Evolutionary conservation across 2,113 vertebrate species (phyloP), one percentile per base, ranked within the genome.

Genomic region (Scalopus aquaticus): DNA sequence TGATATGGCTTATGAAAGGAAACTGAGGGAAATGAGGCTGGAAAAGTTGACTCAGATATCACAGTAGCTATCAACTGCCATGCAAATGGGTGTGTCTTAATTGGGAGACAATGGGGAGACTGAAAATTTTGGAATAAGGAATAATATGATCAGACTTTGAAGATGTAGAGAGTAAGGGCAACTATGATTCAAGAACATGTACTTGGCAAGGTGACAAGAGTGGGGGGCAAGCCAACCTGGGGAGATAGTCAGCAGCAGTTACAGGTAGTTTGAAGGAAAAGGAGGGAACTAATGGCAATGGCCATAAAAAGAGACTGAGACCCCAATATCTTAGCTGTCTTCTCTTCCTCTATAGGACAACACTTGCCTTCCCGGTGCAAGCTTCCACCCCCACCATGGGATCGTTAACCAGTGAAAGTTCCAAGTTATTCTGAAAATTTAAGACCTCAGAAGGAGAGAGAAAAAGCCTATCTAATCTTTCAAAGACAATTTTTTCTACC

Each of bases 381-480:
- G 9, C 28, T 12, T 3, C 10, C 28, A 6, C 6, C 60, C 3
- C 39, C 4, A 4, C 2, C 30, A 54, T 42, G 6, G 30, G 46
- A 69, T 86, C 4, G 5, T 69, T 69, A 93, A 42, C n/a, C 15
- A 84, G 77, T 51, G 3, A 87, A 81, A 83, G 5, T 62, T 86
- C 24, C 9, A 80, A 20, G 22, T 76, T 80, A 93, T 95, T 88
- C 89, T 80, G 58, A 96, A 11, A 12, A 9, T 0, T 9, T 58
- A 80, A 6, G 10, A 77, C 9, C 20, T 64, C 26, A 93, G 37
- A 91, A 76, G 1, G 32, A 17, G 72, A 17, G 35, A 78, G 1
- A 11, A 39, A 93, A 92, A 37, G 64, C 15, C 15, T 70, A 88
- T 90, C 35, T 56, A 73, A 32, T 77, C 65, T 83, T 95, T 94